Evolutionary conservation across 2,797 vertebrate genomes (phyloP), one percentile per base, ranked within the genome.

Genomic region (Bryconaethiops microstoma): DNA sequence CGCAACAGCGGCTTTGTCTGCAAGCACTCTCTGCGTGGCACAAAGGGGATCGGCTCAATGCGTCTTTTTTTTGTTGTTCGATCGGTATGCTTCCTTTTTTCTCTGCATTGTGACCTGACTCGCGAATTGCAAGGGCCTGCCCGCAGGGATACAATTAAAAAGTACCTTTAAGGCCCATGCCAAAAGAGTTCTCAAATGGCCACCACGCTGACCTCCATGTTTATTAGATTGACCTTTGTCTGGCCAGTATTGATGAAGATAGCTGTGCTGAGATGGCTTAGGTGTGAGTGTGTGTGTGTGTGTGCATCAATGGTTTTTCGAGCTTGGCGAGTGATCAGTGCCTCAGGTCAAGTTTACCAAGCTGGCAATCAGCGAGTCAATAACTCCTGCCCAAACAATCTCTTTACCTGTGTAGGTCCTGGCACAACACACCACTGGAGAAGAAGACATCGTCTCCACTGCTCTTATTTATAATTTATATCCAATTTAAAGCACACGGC

Each of bases 401-500:
- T 92, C 88, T 87, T 92, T 94, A 95, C 90, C 91, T 90, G 90
- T 64, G 86, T 87, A 87, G 86, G 86, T 87, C 90, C 91, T 91
- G 80, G 88, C 92, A 91, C 87, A 91, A 92, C 88, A 91, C 78
- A 83, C 79, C 82, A 90, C 86, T 86, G 88, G 75, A 93, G 92
- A 89, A 90, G 88, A 92, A 74, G 90, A 93, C 88, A 91, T 87
- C 71, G 90, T 86, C 90, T 92, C 91, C 86, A 88, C 91, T 94
- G 90, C 88, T 35, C 81, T 90, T 91, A 93, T 95, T 92, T 94
- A 96, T 95, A 93, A 96, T 95, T 95, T 94, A 96, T 94, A 93
- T 89, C 91, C 92, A 95, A 94, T 94, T 90, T 94, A 88, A 93
- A 90, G 87, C 39, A 83, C 73, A 81, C 64, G 65, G 72, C 67